These are phyloP conservation scores for Dallia pectoralis DNA, from an alignment of 2,797 vertebrate species.

Conservation along the genomic window DNA sequence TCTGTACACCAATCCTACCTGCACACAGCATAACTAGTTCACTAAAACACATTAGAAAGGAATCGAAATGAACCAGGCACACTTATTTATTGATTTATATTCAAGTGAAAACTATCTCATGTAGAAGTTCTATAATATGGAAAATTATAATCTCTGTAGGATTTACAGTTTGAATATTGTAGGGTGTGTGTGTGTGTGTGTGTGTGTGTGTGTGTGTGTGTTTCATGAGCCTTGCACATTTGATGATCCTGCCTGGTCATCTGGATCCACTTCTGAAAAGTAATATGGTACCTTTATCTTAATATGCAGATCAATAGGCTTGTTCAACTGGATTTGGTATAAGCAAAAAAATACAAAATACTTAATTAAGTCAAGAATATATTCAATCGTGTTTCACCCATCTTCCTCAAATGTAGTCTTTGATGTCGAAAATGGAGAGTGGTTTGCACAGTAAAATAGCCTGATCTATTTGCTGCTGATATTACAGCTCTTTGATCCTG, in stretches of 20 bases:
- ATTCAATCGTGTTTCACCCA: not conserved
- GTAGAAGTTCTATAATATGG: not conserved
- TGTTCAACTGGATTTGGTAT: not conserved
- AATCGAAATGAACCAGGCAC: too few relatives aligned
- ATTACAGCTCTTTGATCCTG: slow-evolving; percentile 14
- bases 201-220: not conserved
- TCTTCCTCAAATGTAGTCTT: slow-evolving; percentile 3
- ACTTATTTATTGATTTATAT: too few relatives aligned
- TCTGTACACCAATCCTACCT: too few relatives aligned
- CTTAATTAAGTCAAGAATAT: not conserved
- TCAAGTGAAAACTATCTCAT: too few relatives aligned
- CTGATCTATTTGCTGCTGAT: not conserved
- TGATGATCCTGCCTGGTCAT: not conserved
- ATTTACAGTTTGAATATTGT: not conserved
- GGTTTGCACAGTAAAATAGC: not conserved
- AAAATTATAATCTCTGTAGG: not conserved
- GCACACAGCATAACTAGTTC: too few relatives aligned
- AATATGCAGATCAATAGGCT: not conserved
- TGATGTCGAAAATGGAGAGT: slow-evolving; percentile 3
- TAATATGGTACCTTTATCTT: slow-evolving; percentile 3
- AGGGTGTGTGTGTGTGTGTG: slow-evolving; percentile 6
- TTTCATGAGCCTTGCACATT: not conserved
- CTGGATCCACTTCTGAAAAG: not conserved
- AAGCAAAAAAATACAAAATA: not conserved
- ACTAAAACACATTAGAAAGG: too few relatives aligned